These are phyloP conservation scores for Lophochroa leadbeateri DNA, from an alignment of 2,113 vertebrate genomes.

Conservation along the genomic window DNA sequence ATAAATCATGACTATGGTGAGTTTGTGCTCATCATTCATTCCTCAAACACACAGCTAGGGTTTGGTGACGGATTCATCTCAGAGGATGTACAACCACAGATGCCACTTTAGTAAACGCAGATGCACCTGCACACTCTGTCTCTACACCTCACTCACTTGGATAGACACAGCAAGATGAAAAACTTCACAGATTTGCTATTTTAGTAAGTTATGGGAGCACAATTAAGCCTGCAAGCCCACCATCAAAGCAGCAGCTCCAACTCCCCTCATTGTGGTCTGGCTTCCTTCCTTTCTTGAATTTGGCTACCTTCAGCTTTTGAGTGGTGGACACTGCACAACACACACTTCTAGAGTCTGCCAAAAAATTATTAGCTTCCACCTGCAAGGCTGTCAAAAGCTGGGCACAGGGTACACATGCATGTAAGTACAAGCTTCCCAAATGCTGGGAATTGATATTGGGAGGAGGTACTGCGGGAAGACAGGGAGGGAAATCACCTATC, in stretches of 20 bases:
- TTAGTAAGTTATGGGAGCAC: not conserved
- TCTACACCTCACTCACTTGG: not conserved
- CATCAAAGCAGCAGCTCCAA: not conserved
- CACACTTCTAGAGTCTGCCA: not conserved
- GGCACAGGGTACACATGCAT: not conserved
- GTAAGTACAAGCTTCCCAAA: not conserved
- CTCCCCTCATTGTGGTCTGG: rapidly evolving
- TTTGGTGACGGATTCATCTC: not conserved
- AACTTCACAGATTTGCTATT: not conserved
- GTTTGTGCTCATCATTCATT: not conserved
- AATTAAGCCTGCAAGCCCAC: not conserved
- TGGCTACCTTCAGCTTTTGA: not conserved
- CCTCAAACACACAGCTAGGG: not conserved
- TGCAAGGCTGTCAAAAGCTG: not conserved
- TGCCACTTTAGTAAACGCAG: not conserved
- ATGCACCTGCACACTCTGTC: not conserved
- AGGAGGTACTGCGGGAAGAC: not conserved
- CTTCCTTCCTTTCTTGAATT: not conserved
- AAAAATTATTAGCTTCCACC: not conserved
- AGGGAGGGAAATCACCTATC: not conserved
- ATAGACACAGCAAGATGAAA: not conserved
- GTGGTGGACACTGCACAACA: not conserved
- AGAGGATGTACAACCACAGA: not conserved
- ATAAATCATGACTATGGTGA: not conserved
- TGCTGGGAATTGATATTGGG: not conserved